phyloP scores from a whole-genome alignment of 1,140 invertebrate genomes.

The Trialeurodes vaporariorum region DNA sequence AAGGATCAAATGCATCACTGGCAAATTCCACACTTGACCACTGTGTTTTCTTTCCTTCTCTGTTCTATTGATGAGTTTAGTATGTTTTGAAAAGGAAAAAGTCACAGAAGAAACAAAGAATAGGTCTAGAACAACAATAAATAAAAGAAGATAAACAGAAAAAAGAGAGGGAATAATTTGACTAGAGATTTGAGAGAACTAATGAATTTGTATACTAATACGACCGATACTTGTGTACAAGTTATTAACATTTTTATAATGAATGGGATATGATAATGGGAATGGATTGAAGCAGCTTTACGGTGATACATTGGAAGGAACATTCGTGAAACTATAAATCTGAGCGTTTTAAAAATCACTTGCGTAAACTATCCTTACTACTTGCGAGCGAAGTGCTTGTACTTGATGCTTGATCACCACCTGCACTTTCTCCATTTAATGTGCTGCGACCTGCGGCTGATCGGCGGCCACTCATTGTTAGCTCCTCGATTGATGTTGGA shows the following conservation, averaged over 20 bases:
- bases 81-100: no score
- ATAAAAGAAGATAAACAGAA: no score
- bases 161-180: no score
- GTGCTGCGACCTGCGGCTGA: slow-evolving; percentile 8
- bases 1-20: no score
- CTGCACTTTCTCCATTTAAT: slow-evolving; percentile 23
- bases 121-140: no score
- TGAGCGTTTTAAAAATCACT: slow-evolving; percentile 26
- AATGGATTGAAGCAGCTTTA: not conserved
- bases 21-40: no score
- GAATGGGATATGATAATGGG: not conserved
- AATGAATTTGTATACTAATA: not conserved
- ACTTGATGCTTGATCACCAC: slow-evolving; percentile 30
- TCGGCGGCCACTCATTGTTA: slow-evolving; percentile 20
- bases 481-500: slow-evolving; percentile 35
- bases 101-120: no score
- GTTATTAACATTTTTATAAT: not conserved
- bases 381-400: slow-evolving; percentile 42
- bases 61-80: no score
- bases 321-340: not conserved
- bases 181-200: not conserved
- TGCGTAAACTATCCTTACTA: slow-evolving; percentile 43
- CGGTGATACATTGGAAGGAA: not conserved
- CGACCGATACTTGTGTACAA: not conserved
- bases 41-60: no score